A percentile compares a stretch with the other conserved stretches of the same genome.
Evolutionary conservation across 2,113 vertebrate genomes (phyloP).

Genomic region (Sander lucioperca): DNA sequence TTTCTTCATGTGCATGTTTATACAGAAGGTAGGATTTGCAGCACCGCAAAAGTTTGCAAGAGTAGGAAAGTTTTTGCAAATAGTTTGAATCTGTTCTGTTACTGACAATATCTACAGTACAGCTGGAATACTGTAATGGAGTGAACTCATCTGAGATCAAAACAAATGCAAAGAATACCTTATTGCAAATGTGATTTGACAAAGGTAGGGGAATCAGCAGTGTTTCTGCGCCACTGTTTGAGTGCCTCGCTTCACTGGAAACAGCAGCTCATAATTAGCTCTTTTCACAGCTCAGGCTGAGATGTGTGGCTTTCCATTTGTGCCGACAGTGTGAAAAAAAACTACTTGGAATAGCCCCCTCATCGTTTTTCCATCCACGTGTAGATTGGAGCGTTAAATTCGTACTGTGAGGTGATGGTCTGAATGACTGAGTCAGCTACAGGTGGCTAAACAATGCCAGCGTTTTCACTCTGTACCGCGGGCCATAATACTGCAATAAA

Average conservation of each 20-base stretch:
- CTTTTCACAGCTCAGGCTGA: conserved; percentile 18
- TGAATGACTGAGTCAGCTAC: conserved; percentile 53
- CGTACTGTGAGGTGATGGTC: conserved; percentile 11
- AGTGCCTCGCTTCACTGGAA: conserved; percentile 26
- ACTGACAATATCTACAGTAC: not conserved
- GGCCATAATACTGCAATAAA: conserved; percentile 12
- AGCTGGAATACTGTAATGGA: not conserved
- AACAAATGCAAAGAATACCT: not conserved
- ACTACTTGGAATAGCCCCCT: conserved; percentile 18
- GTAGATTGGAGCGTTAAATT: conserved; percentile 15
- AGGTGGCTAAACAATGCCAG: conserved; percentile 59
- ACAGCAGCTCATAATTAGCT: conserved; percentile 41
- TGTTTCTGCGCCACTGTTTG: not conserved
- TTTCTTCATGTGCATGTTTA: not conserved
- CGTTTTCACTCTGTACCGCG: not conserved
- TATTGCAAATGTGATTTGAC: not conserved
- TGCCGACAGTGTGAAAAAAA: conserved; percentile 30
- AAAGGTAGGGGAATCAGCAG: not conserved
- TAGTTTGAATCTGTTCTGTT: not conserved
- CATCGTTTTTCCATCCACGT: conserved; percentile 33
- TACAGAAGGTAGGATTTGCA: not conserved
- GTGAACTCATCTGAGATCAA: not conserved
- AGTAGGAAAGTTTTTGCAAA: not conserved
- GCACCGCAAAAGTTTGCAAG: not conserved
- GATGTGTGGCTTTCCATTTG: conserved; percentile 44